These are phyloP conservation scores for Heliconius ethilla DNA, from an alignment of 2,888 invertebrate species.

Conservation along the genomic window DNA sequence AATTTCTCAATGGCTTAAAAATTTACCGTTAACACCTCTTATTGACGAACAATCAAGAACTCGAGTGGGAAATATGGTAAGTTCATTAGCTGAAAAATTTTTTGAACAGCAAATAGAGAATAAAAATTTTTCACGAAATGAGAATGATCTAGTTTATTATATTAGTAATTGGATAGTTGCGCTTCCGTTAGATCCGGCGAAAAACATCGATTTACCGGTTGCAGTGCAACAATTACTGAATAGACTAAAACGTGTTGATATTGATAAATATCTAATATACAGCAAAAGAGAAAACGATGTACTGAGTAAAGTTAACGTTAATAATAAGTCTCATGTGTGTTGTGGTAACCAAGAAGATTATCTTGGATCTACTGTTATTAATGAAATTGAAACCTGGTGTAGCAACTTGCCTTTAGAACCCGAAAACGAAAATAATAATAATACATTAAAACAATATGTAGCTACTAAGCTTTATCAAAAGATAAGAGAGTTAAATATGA, in stretches of 20 bases:
- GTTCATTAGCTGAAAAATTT: slow-evolving; percentile 59
- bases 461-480: slow-evolving; percentile 59
- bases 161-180: slow-evolving; percentile 56
- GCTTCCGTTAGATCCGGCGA: slow-evolving; percentile 54
- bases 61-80: slow-evolving; percentile 52
- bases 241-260: slow-evolving; percentile 54
- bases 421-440: slow-evolving; percentile 31
- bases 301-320: slow-evolving; percentile 7
- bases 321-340: slow-evolving; percentile 31
- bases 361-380: slow-evolving; percentile 48
- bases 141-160: slow-evolving; percentile 52
- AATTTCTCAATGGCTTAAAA: slow-evolving; percentile 64
- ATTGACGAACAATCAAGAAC: slow-evolving; percentile 46
- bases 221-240: slow-evolving; percentile 57
- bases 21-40: slow-evolving; percentile 56
- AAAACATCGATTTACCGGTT: slow-evolving; percentile 52
- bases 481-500: slow-evolving; percentile 57
- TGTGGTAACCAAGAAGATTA: slow-evolving; percentile 27
- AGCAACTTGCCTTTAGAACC: slow-evolving; percentile 55
- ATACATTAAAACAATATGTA: slow-evolving; percentile 52
- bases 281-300: slow-evolving; percentile 13
- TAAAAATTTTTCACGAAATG: slow-evolving; percentile 43
- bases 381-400: slow-evolving; percentile 63
- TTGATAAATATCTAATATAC: slow-evolving; percentile 26
- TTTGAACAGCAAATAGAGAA: slow-evolving; percentile 47